Base-by-base conservation (phyloP, 2,888 invertebrate genomes). In the Drosophila tanythrix region DNA sequence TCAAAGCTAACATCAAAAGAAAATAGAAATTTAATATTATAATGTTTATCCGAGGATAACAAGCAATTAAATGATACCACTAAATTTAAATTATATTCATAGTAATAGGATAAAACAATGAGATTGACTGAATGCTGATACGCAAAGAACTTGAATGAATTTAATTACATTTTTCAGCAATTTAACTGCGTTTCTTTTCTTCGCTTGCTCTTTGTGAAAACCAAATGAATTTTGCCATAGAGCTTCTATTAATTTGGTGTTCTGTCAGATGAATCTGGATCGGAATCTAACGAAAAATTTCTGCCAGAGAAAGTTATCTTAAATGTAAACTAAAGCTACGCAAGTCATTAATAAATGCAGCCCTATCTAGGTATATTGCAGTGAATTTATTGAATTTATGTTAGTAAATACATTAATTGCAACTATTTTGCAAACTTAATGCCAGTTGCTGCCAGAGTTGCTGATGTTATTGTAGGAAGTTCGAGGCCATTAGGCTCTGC, bases 381-480 rank as follows among this genome's bases (percentile, higher is more conserved):
- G 21, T 21, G 21, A 21, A 21, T 21, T 21, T 61, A 53, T 74
- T 52, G 48, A 62, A 64, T 68, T 74, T 40, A 35, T 72, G 53
- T 46, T 31, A 63, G 66, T 63, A 63, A 62, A 65, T 59, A 40
- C 27, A 63, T 38, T 33, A 36, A 53, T 66, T 66, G 60, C 43
- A 64, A 62, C 38, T 25, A 35, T 52, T 46, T 51, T 15, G 21
- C 50, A 29, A 70, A 21, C 61, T 35, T 35, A 40, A 29, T 31
- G 1, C 15, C 11, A 43, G n/a, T 43, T n/a, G 11, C 29, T 38
- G 29, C 29, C 21, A 31, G 31, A 67, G 60, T 67, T 70, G 63
- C 70, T 75, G 68, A 68, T 68, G 65, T 78, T 71, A 81, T 76
- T 78, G 56, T 60, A 33, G 57, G 52, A 61, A 76, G 43, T 70